Conservation (phyloP, 2,888 invertebrate species). For the Pseudanteris insignis region DNA sequence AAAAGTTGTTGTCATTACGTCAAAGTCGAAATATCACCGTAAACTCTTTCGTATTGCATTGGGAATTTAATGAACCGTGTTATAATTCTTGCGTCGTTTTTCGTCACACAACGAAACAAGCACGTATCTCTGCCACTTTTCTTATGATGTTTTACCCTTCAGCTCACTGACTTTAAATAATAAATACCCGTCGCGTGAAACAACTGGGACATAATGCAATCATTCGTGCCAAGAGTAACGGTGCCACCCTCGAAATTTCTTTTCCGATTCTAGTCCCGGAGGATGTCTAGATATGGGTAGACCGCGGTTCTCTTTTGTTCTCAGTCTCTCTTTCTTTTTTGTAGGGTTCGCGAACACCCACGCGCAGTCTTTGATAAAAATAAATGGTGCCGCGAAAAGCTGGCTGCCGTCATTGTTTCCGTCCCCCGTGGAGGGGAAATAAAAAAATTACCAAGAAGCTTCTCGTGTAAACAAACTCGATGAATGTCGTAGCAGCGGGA, state of each 20-base stretch:
- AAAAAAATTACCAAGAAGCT: constrained; percentile 63
- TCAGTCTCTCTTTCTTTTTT: too few relatives aligned
- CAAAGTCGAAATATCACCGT: too few relatives aligned
- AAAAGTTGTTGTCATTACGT: too few relatives aligned
- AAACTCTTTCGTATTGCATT: neutral
- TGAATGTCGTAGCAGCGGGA: constrained; percentile 51
- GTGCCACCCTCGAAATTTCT: constrained; percentile 47
- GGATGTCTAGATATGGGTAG: constrained; percentile 47
- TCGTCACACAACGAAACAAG: neutral
- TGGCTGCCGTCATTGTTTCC: constrained; percentile 25
- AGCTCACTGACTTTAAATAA: constrained; percentile 52
- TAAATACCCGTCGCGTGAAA: constrained; percentile 51
- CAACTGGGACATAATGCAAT: constrained; percentile 59
- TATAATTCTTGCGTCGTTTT: too few relatives aligned
- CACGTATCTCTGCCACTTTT: neutral
- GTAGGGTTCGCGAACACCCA: constrained; percentile 42
- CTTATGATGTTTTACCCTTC: constrained; percentile 1
- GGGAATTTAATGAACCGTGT: too few relatives aligned
- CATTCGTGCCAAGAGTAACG: constrained; percentile 54
- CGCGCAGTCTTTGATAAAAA: constrained; percentile 63
- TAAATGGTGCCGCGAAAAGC: constrained; percentile 61
- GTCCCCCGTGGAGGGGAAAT: constrained; percentile 56
- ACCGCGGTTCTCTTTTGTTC: too few relatives aligned
- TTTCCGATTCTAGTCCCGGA: constrained; percentile 31
- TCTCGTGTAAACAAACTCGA: constrained; percentile 54